phyloP scores from a whole-genome alignment of 23 tunicate species.

The Trididemnum miniatum region DNA sequence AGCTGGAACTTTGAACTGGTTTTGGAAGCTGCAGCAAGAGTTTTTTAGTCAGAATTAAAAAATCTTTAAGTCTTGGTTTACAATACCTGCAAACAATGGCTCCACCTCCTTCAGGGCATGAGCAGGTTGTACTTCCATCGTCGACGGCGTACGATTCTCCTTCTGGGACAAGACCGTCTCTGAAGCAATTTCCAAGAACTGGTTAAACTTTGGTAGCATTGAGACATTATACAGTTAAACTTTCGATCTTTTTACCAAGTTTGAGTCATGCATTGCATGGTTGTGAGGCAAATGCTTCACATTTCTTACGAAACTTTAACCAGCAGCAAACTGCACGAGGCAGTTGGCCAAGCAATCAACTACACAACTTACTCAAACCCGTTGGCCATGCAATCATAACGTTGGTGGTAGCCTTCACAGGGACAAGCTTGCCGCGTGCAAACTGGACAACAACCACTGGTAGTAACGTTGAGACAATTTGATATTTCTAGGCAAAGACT shows the following conservation, averaged over 20 bases:
- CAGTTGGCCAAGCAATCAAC: not conserved
- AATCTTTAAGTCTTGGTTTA: not conserved
- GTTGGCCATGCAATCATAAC: slow-evolving; percentile 71
- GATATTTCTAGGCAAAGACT: slow-evolving; percentile 25
- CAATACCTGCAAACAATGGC: slow-evolving; percentile 78
- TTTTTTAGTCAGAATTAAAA: not conserved
- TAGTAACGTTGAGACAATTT: slow-evolving; percentile 69
- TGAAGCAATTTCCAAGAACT: too few species aligned
- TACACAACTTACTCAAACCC: slow-evolving; percentile 63
- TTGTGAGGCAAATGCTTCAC: too few species aligned
- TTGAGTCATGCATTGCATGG: not conserved
- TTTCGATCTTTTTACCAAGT: too few species aligned
- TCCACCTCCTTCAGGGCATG: slow-evolving; percentile 93
- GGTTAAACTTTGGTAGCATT: too few species aligned
- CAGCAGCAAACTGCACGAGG: too few species aligned
- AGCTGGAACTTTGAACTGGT: not conserved
- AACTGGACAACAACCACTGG: slow-evolving; percentile 57
- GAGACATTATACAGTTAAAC: too few species aligned
- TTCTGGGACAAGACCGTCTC: slow-evolving; percentile 78
- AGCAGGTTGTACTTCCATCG: slow-evolving; percentile 76
- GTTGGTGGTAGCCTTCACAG: slow-evolving; percentile 86
- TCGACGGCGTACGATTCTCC: slow-evolving; percentile 84
- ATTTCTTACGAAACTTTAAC: too few species aligned
- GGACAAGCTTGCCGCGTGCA: slow-evolving; percentile 62
- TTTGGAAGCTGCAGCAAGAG: slow-evolving; percentile 7